Evolutionary conservation across 1,140 invertebrate species (phyloP).

Genomic region (Psix sp.): DNA sequence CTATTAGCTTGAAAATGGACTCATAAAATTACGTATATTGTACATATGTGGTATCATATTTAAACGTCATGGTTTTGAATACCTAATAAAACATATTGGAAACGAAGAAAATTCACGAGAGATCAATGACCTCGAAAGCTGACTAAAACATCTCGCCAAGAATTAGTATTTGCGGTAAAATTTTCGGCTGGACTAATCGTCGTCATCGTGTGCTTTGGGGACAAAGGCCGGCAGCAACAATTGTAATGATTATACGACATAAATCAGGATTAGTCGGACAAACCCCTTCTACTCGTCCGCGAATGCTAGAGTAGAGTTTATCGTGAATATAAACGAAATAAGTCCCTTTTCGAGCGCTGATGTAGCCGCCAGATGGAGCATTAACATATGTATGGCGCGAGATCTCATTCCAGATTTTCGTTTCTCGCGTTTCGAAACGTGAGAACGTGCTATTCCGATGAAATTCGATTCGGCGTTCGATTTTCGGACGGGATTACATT

Average conservation of each 20-base stretch:
- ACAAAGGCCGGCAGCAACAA: slow-evolving; percentile 24
- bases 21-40: too few relatives aligned
- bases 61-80: too few relatives aligned
- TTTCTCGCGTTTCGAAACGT: slow-evolving; percentile 58
- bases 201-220: slow-evolving; percentile 5
- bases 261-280: slow-evolving; percentile 57
- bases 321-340: slow-evolving; percentile 64
- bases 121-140: too few relatives aligned
- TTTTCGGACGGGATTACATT: slow-evolving; percentile 60
- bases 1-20: too few relatives aligned
- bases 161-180: slow-evolving; percentile 4
- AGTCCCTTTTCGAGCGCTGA: slow-evolving; percentile 50
- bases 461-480: slow-evolving; percentile 65
- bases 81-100: too few relatives aligned
- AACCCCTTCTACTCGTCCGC: slow-evolving; percentile 50
- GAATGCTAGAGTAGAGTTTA: slow-evolving; percentile 36
- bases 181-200: slow-evolving; percentile 8
- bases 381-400: slow-evolving; percentile 68
- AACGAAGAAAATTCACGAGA: too few relatives aligned
- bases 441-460: slow-evolving; percentile 61
- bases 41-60: too few relatives aligned
- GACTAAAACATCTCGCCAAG: too few relatives aligned
- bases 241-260: slow-evolving; percentile 44
- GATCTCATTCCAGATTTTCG: slow-evolving; percentile 65
- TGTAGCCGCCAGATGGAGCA: slow-evolving; percentile 65